Base-by-base conservation (phyloP, 1,140 invertebrate genomes). In the Drosophila subpulchrella region DNA sequence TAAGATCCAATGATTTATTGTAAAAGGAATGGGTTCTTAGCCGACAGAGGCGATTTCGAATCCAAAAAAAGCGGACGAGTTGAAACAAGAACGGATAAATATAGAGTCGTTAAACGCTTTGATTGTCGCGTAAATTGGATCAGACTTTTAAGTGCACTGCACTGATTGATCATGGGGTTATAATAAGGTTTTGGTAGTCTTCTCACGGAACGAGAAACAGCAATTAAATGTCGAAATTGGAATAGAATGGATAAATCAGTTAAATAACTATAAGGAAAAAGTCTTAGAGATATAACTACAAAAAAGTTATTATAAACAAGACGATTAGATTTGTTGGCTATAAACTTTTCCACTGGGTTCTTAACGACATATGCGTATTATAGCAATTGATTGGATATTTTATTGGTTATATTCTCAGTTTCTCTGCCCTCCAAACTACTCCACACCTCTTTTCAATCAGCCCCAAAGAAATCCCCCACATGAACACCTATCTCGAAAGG, bases 1-100 rank as follows among this genome's bases (percentile, higher is more conserved):
- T 89, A 76, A 68, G 58, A 54, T 62, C 67, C 76, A 57, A 79
- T 88, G 75, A 72, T 82, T 82, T 82, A 88, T 88, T 78, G 50
- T 75, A 75, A 72, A 70, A 65, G 61, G 66, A 75, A 66, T 44
- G 47, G 44, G 47, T 53, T 50, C 39, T 70, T 34, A 15, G 2
- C 12, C 15, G 36, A 6, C 42, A 55, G 17, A 50, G 7, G 24
- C 4, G 34, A 62, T 62, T 62, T 44, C 32, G 1, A 56, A 46
- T 56, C 27, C 27, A 50, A 27, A 24, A 24, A 11, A 42, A 34
- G 63, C 66, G 63, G 63, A 68, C 47, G 27, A 67, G 44, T 67
- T 48, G 44, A 67, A 50, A 65, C 59, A 38, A 47, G 50, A 70
- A 41, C 42, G 17, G 50, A 55, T 56, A 47, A 24, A 68, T 71